Conservation (phyloP, 2,113 vertebrate species). For the Gobius niger region DNA sequence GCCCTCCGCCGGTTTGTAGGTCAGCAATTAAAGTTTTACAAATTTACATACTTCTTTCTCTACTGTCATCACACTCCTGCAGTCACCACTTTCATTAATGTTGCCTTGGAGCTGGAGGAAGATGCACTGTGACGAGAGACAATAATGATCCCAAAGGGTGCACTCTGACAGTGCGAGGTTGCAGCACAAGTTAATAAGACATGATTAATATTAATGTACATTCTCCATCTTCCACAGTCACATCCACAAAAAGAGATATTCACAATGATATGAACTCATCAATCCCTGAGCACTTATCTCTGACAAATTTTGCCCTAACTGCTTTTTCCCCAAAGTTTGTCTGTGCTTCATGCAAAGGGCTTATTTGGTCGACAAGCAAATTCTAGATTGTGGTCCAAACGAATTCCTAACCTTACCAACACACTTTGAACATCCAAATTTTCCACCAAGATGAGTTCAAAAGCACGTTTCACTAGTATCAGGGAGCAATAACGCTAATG, state of each 20-base stretch:
- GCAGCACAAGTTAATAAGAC: constrained; percentile 23
- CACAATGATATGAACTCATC: not conserved
- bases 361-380: no score
- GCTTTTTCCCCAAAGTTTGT: not conserved
- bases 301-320: not conserved
- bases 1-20: not conserved
- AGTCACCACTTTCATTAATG: constrained; percentile 22
- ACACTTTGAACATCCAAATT: no score
- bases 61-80: constrained; percentile 6
- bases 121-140: constrained; percentile 4
- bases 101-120: not conserved
- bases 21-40: not conserved
- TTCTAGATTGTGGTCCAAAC: no score
- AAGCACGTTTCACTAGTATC: no score
- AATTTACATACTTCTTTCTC: no score
- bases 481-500: no score
- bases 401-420: no score
- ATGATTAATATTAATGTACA: constrained; percentile 22
- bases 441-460: no score
- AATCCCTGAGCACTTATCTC: not conserved
- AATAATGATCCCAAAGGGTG: not conserved
- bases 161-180: not conserved
- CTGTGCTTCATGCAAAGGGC: not conserved
- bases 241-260: not conserved
- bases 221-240: not conserved